A percentile compares a stretch with the other conserved stretches of the same genome.
phyloP scores from a whole-genome alignment of 2,113 vertebrate species.

The Rafetus swinhoei region DNA sequence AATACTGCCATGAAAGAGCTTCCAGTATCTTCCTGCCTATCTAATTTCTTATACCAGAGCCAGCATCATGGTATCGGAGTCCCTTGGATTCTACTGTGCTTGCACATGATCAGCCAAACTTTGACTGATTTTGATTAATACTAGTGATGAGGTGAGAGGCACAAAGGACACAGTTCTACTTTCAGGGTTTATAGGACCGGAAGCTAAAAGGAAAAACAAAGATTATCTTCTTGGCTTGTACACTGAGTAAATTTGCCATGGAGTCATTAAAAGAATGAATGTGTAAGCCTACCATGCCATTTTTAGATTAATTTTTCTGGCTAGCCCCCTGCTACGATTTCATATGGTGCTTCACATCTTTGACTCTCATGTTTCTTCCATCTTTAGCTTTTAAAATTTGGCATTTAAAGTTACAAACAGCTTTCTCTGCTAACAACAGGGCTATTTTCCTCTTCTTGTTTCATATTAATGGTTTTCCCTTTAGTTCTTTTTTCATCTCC shows the following conservation, averaged over 20 bases:
- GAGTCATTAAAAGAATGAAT: neutral
- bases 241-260: neutral
- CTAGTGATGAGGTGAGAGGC: neutral
- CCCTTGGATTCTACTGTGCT: neutral
- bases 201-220: neutral
- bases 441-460: slow-evolving; percentile 53
- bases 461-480: slow-evolving; percentile 53
- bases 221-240: neutral
- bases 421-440: slow-evolving; percentile 47
- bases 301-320: slow-evolving; percentile 50
- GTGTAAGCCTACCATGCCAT: slow-evolving; percentile 16
- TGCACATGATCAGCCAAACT: neutral
- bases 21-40: neutral
- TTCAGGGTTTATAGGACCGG: neutral
- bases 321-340: slow-evolving; percentile 64
- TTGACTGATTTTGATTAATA: neutral
- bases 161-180: neutral
- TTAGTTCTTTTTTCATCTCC: slow-evolving; percentile 67
- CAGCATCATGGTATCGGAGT: neutral
- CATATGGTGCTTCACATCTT: slow-evolving; percentile 17
- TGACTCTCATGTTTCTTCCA: slow-evolving; percentile 53
- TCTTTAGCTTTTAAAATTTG: slow-evolving; percentile 60
- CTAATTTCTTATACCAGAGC: neutral
- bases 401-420: slow-evolving; percentile 53
- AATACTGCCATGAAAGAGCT: neutral